These are phyloP conservation scores for Gymnoscopelus braueri DNA, from an alignment of 2,797 vertebrate species.

Conservation along the genomic window DNA sequence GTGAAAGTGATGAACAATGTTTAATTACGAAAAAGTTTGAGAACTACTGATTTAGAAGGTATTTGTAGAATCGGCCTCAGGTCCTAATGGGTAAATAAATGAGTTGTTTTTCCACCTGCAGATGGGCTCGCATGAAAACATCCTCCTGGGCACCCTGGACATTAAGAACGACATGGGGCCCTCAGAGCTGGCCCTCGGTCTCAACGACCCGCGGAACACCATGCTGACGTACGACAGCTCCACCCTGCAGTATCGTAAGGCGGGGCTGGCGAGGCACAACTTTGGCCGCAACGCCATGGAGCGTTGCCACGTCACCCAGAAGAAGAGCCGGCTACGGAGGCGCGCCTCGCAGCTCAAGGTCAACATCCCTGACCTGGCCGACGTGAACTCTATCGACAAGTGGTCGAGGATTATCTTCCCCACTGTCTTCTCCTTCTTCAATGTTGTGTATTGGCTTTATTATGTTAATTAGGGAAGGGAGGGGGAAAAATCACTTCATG, in stretches of 20 bases:
- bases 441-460: conserved; percentile 98
- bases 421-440: conserved; percentile 98
- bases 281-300: conserved; percentile 93
- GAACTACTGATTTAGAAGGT: no score
- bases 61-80: no score
- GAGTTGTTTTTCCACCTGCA: conserved; percentile 60
- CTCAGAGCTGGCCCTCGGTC: conserved; percentile 92
- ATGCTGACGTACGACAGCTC: conserved; percentile 96
- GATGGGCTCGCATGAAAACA: conserved; percentile 99
- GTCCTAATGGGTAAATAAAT: not conserved
- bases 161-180: conserved; percentile 98
- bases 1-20: no score
- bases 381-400: conserved; percentile 98
- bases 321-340: conserved; percentile 94
- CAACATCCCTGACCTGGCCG: conserved; percentile 97
- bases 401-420: conserved; percentile 99
- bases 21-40: no score
- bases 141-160: conserved; percentile 94
- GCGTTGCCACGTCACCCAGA: conserved; percentile 90
- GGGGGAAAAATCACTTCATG: conserved; percentile 23
- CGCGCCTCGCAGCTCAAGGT: conserved; percentile 96
- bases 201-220: conserved; percentile 91
- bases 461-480: conserved; percentile 90
- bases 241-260: conserved; percentile 94
- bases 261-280: conserved; percentile 91